Conservation (phyloP, 1,140 invertebrate genomes). For the Heterodera schachtii region DNA sequence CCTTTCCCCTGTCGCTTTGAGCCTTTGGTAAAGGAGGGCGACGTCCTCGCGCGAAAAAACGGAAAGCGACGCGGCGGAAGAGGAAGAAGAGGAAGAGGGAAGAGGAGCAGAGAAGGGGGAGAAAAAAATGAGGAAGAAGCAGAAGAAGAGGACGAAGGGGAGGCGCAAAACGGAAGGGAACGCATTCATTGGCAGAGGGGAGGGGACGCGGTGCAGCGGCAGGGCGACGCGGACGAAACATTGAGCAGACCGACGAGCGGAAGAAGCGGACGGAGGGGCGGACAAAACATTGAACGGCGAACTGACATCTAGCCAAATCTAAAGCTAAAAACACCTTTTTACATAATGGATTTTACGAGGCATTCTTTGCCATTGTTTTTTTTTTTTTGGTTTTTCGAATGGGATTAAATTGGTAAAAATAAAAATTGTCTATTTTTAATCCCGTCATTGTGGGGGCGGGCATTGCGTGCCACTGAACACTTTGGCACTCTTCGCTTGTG, state of each 20-base stretch:
- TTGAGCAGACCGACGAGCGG: background rate
- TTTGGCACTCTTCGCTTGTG: slow-evolving; percentile 3
- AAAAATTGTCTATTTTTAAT: background rate
- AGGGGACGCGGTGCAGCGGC: background rate
- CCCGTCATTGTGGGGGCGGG: background rate
- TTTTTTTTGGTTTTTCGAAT: background rate
- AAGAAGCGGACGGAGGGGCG: background rate
- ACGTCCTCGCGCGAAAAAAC: slow-evolving; percentile 4
- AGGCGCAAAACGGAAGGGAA: too few relatives aligned
- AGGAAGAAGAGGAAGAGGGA: background rate
- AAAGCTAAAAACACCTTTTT: too few relatives aligned
- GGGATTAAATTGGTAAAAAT: background rate
- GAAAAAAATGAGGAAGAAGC: background rate
- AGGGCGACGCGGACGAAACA: too few relatives aligned
- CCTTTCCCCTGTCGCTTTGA: background rate
- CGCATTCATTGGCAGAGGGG: background rate
- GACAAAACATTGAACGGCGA: too few relatives aligned
- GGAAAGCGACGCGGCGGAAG: background rate
- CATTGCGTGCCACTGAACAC: slow-evolving; percentile 7
- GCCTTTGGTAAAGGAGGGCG: slow-evolving; percentile 3
- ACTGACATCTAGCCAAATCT: too few relatives aligned
- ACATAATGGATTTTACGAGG: too few relatives aligned
- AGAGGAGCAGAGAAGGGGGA: background rate
- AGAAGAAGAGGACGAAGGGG: background rate
- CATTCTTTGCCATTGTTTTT: background rate